A percentile compares a stretch with the other conserved stretches of the same genome.
These are phyloP conservation scores for Papilio glaucus DNA, from an alignment of 1,140 invertebrate species.

Conservation along the genomic window DNA sequence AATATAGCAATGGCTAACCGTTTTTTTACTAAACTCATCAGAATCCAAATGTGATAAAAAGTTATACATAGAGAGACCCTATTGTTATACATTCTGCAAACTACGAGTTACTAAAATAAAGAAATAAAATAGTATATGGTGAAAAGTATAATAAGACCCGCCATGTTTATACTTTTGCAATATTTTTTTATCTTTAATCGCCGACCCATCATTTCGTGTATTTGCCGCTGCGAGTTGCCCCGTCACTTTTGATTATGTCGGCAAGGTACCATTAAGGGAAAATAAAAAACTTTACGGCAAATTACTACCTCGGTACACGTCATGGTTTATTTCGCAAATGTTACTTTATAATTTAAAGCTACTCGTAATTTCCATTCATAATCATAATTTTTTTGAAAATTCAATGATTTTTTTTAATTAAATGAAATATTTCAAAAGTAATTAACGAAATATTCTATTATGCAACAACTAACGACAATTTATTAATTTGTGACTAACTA, in stretches of 20 bases:
- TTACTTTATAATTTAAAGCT: background rate
- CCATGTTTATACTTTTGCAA: background rate
- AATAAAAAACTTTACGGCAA: constrained; percentile 14
- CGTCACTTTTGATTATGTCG: constrained; percentile 15
- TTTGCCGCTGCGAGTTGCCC: background rate
- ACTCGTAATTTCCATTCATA: background rate
- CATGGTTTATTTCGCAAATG: background rate
- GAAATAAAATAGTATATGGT: too few relatives aligned
- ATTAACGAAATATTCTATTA: too few relatives aligned
- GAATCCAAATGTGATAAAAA: too few relatives aligned
- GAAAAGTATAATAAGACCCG: too few relatives aligned
- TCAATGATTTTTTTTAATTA: background rate
- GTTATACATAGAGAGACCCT: too few relatives aligned
- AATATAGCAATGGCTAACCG: too few relatives aligned
- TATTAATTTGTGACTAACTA: too few relatives aligned
- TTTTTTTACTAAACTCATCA: too few relatives aligned
- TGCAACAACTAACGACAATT: too few relatives aligned
- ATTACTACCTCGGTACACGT: constrained; percentile 4
- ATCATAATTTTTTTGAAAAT: background rate
- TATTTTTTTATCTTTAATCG: constrained; percentile 3
- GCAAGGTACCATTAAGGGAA: background rate
- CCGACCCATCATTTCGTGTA: background rate
- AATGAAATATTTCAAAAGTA: background rate
- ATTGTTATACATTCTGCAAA: too few relatives aligned
- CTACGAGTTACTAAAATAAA: too few relatives aligned